A percentile compares a stretch with the other conserved stretches of the same genome.
Conservation (phyloP, 2,113 vertebrate species). For the Antigone vipio region DNA sequence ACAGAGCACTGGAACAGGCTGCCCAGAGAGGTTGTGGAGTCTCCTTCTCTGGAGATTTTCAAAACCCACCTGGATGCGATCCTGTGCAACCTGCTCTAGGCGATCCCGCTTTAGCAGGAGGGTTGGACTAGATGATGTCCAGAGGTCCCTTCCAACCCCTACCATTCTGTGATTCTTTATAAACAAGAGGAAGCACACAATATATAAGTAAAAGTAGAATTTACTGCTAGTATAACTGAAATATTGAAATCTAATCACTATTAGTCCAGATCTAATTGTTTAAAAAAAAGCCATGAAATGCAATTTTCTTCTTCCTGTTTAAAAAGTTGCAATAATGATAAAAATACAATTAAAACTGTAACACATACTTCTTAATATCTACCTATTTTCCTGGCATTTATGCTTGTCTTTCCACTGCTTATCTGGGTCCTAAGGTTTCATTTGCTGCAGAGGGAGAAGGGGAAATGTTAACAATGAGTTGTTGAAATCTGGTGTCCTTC, state of each 20-base stretch:
- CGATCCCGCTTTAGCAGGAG: too few species aligned
- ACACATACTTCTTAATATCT: neutral
- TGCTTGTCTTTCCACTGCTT: neutral
- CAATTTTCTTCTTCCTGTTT: neutral
- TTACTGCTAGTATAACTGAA: neutral
- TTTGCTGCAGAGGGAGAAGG: neutral
- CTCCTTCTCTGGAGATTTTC: too few species aligned
- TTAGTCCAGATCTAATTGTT: neutral
- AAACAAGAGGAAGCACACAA: neutral
- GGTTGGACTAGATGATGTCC: too few species aligned
- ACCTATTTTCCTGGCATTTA: neutral
- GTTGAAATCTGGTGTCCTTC: neutral
- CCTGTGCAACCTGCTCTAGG: too few species aligned
- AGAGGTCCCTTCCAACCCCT: too few species aligned
- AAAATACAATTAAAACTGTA: neutral
- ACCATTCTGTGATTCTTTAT: neutral
- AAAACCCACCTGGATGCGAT: too few species aligned
- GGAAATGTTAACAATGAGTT: neutral
- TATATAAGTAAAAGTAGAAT: neutral
- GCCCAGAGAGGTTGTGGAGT: too few species aligned
- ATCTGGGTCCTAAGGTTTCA: neutral
- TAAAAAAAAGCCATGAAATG: neutral
- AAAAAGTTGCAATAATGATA: neutral
- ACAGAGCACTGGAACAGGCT: too few species aligned
- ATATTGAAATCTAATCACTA: neutral